Conservation (phyloP, 2,797 vertebrate genomes). For the Hippoglossus hippoglossus region DNA sequence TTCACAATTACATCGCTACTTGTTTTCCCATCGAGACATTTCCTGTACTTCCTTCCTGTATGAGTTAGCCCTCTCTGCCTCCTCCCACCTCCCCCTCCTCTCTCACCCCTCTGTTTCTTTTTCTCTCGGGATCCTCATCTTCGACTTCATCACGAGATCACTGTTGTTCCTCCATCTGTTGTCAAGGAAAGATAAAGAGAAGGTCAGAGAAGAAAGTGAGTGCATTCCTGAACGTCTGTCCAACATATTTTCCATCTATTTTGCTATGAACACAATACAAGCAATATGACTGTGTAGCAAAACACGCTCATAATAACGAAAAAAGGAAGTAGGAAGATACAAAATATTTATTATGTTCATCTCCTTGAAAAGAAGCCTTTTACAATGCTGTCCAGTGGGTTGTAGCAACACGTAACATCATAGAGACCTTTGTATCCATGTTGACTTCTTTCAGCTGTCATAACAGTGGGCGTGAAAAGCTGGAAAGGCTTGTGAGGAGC, state of each 20-base stretch:
- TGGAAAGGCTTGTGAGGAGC: constrained; percentile 81
- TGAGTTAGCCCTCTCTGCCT: constrained; percentile 55
- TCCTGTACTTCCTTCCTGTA: constrained; percentile 81
- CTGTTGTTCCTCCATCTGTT: constrained; percentile 15
- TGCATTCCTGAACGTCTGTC: neutral
- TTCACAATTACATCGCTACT: constrained; percentile 77
- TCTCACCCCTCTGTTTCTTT: constrained; percentile 25
- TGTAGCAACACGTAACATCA: constrained; percentile 3
- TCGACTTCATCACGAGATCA: too few relatives aligned
- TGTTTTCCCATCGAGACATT: constrained; percentile 78
- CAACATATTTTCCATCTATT: too few relatives aligned
- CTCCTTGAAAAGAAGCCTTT: neutral
- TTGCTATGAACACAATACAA: too few relatives aligned
- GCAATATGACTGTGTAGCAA: too few relatives aligned
- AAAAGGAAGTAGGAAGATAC: too few relatives aligned
- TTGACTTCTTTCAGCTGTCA: constrained; percentile 43
- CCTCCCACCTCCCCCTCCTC: neutral
- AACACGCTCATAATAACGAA: too few relatives aligned
- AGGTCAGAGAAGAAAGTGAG: neutral
- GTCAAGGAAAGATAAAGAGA: constrained; percentile 15
- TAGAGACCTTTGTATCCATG: constrained; percentile 3
- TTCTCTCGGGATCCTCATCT: neutral
- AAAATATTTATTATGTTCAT: neutral
- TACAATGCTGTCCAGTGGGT: neutral
- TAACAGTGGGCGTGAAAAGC: constrained; percentile 6